Percentiles rank a stretch among this genome's conserved stretches.
Evolutionary conservation across 1,140 invertebrate species (phyloP).

Genomic region (Ruditapes philippinarum): DNA sequence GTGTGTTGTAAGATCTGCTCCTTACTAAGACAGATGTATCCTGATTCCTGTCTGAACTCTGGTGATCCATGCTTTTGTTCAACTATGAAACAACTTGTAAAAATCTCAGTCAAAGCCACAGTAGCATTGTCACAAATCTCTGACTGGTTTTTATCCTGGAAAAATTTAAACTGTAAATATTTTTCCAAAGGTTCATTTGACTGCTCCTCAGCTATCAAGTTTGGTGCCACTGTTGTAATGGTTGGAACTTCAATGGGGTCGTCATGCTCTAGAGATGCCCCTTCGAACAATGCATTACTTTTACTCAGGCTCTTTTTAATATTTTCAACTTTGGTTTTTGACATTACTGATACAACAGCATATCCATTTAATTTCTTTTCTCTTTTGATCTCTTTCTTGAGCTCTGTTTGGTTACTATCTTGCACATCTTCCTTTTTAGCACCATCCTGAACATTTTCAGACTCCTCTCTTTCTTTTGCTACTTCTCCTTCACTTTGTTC

Average conservation of each 20-base stretch:
- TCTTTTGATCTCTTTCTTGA: slow-evolving; percentile 16
- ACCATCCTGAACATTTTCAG: background rate
- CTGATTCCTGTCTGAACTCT: slow-evolving; percentile 82
- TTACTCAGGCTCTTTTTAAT: slow-evolving; percentile 78
- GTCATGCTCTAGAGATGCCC: slow-evolving; percentile 67
- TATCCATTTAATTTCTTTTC: slow-evolving; percentile 73
- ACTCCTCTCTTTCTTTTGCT: background rate
- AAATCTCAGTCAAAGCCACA: slow-evolving; percentile 84
- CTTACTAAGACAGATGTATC: slow-evolving; percentile 84
- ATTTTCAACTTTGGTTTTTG: slow-evolving; percentile 83
- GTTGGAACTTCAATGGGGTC: slow-evolving; percentile 75
- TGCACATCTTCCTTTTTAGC: background rate
- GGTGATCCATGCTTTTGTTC: slow-evolving; percentile 79
- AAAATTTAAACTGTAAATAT: slow-evolving; percentile 82
- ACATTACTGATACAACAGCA: slow-evolving; percentile 82
- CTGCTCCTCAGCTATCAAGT: slow-evolving; percentile 78
- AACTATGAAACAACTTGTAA: slow-evolving; percentile 86
- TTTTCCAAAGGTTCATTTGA: slow-evolving; percentile 82
- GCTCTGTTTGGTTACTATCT: background rate
- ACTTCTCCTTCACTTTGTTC: background rate
- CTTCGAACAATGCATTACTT: slow-evolving; percentile 68
- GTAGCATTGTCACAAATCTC: slow-evolving; percentile 78
- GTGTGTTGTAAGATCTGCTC: slow-evolving; percentile 84
- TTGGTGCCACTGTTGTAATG: slow-evolving; percentile 78
- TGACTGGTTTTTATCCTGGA: slow-evolving; percentile 69